Evolutionary conservation across 2,113 vertebrate genomes (phyloP).

Genomic region (Odontesthes bonariensis): DNA sequence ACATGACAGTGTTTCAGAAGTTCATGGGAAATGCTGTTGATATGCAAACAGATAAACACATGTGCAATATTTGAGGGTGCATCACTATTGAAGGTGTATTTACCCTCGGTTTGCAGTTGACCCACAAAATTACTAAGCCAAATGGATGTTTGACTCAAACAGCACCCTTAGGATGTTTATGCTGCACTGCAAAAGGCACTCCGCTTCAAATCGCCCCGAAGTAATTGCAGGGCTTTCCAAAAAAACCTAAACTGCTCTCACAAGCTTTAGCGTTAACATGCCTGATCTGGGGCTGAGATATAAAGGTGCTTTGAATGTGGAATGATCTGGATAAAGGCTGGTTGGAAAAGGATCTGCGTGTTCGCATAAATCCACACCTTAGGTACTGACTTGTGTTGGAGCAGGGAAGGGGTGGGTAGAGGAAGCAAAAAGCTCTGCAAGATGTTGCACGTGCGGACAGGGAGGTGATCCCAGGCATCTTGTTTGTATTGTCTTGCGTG

Average conservation of each 20-base stretch:
- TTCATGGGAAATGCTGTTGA: conserved; percentile 14
- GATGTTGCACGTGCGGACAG: conserved; percentile 61
- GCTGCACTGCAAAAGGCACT: conserved; percentile 37
- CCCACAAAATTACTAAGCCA: conserved; percentile 65
- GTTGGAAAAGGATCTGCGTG: conserved; percentile 35
- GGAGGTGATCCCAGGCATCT: conserved; percentile 69
- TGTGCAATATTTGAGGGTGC: not conserved
- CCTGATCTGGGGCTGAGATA: conserved; percentile 48
- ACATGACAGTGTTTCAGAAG: conserved; percentile 21
- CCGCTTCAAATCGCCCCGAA: conserved; percentile 36
- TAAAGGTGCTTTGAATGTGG: conserved; percentile 42
- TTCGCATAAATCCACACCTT: conserved; percentile 69
- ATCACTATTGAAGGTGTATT: conserved; percentile 63
- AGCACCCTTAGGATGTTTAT: conserved; percentile 63
- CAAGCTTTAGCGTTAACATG: conserved; percentile 24
- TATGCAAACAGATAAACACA: conserved; percentile 1
- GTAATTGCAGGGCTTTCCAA: conserved; percentile 35
- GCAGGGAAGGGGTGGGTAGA: conserved; percentile 45
- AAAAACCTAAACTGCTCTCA: conserved; percentile 18
- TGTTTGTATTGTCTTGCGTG: conserved; percentile 72
- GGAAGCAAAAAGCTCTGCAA: conserved; percentile 45
- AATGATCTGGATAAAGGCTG: conserved; percentile 45
- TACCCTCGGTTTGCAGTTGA: conserved; percentile 59
- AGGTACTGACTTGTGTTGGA: conserved; percentile 58
- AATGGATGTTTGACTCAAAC: conserved; percentile 73